Evolutionary conservation across 2,888 invertebrate species (phyloP).

Genomic region (Dicyrtoma fusca): DNA sequence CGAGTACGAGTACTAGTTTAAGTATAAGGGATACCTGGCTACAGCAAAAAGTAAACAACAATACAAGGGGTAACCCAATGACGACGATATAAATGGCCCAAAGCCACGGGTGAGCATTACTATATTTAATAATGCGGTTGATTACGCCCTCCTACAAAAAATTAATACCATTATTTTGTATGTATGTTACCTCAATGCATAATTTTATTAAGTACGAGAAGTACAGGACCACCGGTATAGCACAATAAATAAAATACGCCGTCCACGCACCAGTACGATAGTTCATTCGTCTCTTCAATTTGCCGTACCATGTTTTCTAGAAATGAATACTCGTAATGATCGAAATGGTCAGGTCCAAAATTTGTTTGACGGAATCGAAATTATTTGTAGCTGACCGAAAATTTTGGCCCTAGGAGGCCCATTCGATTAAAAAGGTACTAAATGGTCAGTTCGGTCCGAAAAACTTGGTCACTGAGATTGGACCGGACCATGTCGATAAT

Average conservation of each 20-base stretch:
- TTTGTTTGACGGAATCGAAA: conserved; percentile 42
- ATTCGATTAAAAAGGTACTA: no score
- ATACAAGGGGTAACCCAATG: conserved; percentile 76
- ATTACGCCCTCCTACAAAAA: conserved; percentile 75
- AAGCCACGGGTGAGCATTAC: conserved; percentile 85
- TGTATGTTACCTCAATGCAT: conserved; percentile 18
- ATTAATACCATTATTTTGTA: conserved; percentile 35
- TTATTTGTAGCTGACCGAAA: no score
- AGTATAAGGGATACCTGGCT: conserved; percentile 18
- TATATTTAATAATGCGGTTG: conserved; percentile 73
- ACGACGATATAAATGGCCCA: conserved; percentile 83
- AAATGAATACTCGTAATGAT: not conserved
- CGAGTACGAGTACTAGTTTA: not conserved
- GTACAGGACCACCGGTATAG: conserved; percentile 72
- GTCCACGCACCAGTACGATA: conserved; percentile 82
- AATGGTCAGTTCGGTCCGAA: no score
- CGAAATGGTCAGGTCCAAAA: not conserved
- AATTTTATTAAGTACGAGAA: conserved; percentile 69
- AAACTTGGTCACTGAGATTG: no score
- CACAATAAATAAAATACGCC: conserved; percentile 75
- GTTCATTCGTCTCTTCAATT: conserved; percentile 67
- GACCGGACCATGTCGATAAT: no score
- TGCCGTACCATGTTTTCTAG: conserved; percentile 36
- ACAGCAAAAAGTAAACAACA: conserved; percentile 81
- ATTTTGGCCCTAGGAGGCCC: no score